Percentiles rank a stretch among this genome's conserved stretches.
phyloP scores from a whole-genome alignment of 1,140 invertebrate genomes.

The Pseudobourletiella spinata region DNA sequence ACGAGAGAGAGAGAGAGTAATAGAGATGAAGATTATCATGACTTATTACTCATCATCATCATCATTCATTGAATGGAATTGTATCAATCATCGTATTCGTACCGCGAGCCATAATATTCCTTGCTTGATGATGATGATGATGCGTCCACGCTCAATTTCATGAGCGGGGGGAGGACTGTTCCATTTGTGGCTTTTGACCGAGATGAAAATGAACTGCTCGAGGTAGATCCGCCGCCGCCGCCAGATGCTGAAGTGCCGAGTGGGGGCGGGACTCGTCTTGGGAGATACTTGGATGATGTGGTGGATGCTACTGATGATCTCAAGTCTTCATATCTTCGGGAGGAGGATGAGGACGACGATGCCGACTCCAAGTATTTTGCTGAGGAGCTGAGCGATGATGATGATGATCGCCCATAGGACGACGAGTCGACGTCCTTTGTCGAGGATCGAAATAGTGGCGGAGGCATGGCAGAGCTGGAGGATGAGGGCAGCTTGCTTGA shows the following conservation, averaged over 20 bases:
- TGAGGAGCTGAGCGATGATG: neutral
- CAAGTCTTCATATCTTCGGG: conserved; percentile 2
- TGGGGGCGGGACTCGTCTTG: neutral
- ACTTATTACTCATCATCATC: neutral
- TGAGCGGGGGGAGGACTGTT: conserved; percentile 18
- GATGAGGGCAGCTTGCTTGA: neutral
- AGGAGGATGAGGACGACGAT: neutral
- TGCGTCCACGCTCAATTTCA: conserved; percentile 19
- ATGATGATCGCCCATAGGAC: neutral
- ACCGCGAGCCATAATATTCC: conserved; percentile 34
- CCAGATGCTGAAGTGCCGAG: neutral
- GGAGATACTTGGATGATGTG: neutral
- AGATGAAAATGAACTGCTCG: neutral
- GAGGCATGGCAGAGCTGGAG: neutral
- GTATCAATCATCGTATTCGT: conserved; percentile 14
- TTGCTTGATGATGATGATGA: no score
- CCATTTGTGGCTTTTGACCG: conserved; percentile 1
- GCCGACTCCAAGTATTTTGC: neutral
- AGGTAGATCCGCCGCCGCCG: neutral
- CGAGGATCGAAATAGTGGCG: neutral
- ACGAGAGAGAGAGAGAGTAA: neutral
- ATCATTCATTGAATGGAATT: neutral
- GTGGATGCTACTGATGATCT: no score
- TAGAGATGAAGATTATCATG: neutral
- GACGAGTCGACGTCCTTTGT: neutral